Percentiles rank a stretch among this genome's conserved stretches.
phyloP scores from a whole-genome alignment of 1,140 invertebrate species.

The Orchestia grillus region DNA sequence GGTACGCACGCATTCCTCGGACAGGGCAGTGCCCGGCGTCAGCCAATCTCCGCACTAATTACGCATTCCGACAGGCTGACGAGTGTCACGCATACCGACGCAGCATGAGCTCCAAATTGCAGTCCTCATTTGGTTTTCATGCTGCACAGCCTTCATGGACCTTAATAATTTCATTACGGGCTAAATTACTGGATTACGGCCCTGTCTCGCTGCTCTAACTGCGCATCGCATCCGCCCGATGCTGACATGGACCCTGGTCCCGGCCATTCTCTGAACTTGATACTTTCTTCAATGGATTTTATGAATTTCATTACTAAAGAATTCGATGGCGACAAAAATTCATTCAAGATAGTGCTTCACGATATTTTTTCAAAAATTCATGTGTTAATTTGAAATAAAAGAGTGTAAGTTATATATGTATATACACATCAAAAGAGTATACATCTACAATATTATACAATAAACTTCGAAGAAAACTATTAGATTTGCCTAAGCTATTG shows the following conservation, averaged over 20 bases:
- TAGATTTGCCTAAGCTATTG: no score
- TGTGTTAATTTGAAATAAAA: no score
- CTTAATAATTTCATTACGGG: constrained; percentile 21
- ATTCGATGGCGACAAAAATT: no score
- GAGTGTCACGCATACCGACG: constrained; percentile 1
- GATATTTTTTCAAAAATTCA: not conserved
- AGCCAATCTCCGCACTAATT: constrained; percentile 22
- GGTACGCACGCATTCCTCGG: not conserved
- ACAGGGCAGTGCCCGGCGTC: not conserved
- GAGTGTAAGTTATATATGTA: no score
- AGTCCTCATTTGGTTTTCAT: constrained; percentile 6
- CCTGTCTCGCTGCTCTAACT: not conserved
- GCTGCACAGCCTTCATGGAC: not conserved
- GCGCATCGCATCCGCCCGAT: not conserved
- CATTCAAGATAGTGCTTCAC: no score
- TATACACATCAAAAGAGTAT: no score
- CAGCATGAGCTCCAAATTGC: not conserved
- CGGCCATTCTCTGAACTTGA: not conserved
- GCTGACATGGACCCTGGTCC: not conserved
- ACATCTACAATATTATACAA: no score
- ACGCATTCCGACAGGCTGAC: not conserved
- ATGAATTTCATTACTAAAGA: not conserved
- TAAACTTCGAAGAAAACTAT: no score
- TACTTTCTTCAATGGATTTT: not conserved
- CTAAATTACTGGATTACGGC: constrained; percentile 2